Evolutionary conservation across 2,888 invertebrate genomes (phyloP).

Genomic region (Leucozona laternaria): DNA sequence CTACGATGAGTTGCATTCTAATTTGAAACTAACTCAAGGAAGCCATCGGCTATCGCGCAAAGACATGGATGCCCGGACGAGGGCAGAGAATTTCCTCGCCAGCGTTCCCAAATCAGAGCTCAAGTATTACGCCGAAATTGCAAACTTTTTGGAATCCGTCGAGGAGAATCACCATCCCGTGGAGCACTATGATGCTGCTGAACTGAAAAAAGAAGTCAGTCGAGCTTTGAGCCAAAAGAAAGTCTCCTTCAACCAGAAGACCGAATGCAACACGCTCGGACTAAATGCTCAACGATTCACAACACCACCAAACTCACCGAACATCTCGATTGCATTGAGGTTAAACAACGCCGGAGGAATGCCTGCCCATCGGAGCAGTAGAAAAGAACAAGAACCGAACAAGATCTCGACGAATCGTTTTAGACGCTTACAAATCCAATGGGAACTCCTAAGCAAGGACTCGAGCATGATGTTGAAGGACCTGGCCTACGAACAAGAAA

Average conservation of each 20-base stretch:
- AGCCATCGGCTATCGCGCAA: conserved; percentile 82
- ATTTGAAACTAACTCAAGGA: conserved; percentile 75
- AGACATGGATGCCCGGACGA: conserved; percentile 82
- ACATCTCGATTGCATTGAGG: conserved; percentile 85
- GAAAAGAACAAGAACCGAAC: conserved; percentile 80
- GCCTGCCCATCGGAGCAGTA: conserved; percentile 73
- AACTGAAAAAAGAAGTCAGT: conserved; percentile 83
- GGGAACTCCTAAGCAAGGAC: conserved; percentile 84
- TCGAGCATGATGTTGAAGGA: conserved; percentile 82
- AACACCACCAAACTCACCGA: conserved; percentile 91
- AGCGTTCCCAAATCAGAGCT: conserved; percentile 83
- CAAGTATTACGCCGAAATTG: conserved; percentile 84
- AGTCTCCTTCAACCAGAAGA: conserved; percentile 82
- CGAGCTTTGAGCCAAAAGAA: conserved; percentile 83
- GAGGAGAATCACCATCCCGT: conserved; percentile 79
- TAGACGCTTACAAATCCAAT: conserved; percentile 83
- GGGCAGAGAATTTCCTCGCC: conserved; percentile 83
- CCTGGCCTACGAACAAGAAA: conserved; percentile 81
- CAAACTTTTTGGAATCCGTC: conserved; percentile 82
- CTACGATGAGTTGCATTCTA: conserved; percentile 80
- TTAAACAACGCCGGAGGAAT: conserved; percentile 72
- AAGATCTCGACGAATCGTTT: conserved; percentile 84
- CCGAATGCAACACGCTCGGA: conserved; percentile 61
- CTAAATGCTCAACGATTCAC: conserved; percentile 82
- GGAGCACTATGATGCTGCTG: conserved; percentile 82